phyloP scores from a whole-genome alignment of 2,888 invertebrate genomes.

The Criorhina ranunculi region DNA sequence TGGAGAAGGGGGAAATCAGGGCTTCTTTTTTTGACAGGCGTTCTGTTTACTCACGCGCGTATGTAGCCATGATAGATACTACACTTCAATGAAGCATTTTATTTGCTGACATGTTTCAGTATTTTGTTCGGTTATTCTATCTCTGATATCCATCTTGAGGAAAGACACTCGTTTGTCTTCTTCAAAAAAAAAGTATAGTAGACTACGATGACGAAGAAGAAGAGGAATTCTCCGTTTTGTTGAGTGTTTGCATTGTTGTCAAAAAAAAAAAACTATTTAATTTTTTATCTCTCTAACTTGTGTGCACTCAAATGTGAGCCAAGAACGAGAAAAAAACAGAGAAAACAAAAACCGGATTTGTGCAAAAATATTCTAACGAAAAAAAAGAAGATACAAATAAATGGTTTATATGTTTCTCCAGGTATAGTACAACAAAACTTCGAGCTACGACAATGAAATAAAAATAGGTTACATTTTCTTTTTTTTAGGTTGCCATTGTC shows the following conservation, averaged over 20 bases:
- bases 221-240: conserved; percentile 20
- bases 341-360: conserved; percentile 68
- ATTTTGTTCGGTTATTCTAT: conserved; percentile 18
- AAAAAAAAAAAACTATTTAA: conserved; percentile 61
- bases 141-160: conserved; percentile 48
- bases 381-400: conserved; percentile 40
- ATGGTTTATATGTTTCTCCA: conserved; percentile 6
- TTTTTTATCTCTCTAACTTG: conserved; percentile 32
- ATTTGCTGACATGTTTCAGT: conserved; percentile 74
- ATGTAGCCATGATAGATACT: conserved; percentile 56
- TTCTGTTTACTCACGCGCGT: conserved; percentile 71
- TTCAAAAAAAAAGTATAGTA: conserved; percentile 10
- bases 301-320: conserved; percentile 41
- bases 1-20: conserved; percentile 65
- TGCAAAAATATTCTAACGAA: conserved; percentile 57
- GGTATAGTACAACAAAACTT: conserved; percentile 11
- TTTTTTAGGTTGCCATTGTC: conserved; percentile 47
- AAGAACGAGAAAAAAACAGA: conserved; percentile 7
- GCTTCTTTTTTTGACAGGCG: conserved; percentile 62
- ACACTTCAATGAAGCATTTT: conserved; percentile 66
- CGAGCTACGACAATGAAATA: conserved; percentile 50
- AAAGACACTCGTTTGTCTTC: conserved; percentile 58
- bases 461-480: conserved; percentile 53
- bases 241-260: conserved; percentile 75
- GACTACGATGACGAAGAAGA: neutral